These are phyloP conservation scores for Pristionchus pacificus DNA, from an alignment of 1,140 invertebrate genomes.

Conservation along the genomic window DNA sequence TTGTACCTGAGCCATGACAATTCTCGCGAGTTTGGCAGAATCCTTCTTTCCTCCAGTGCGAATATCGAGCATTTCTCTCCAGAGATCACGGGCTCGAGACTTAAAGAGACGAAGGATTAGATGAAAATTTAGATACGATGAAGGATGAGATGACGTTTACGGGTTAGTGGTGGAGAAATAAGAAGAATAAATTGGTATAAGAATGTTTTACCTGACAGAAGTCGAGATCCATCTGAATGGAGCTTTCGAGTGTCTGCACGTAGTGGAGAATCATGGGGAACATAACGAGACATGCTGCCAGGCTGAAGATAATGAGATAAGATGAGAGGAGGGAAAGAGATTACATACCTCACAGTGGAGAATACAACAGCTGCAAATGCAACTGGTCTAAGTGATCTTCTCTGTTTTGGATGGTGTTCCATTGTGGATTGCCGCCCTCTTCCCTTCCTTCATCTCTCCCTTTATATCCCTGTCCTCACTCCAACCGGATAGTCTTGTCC, in stretches of 20 bases:
- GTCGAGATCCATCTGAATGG: slow-evolving; percentile 40
- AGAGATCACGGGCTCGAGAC: slow-evolving; percentile 40
- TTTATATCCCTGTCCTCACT: not conserved
- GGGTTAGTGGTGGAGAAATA: not conserved
- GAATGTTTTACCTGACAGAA: slow-evolving; percentile 35
- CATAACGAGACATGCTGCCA: slow-evolving; percentile 39
- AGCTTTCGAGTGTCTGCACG: slow-evolving; percentile 38
- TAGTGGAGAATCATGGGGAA: slow-evolving; percentile 42
- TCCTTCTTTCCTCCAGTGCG: slow-evolving; percentile 40
- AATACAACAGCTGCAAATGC: slow-evolving; percentile 43
- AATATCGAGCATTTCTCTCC: slow-evolving; percentile 44
- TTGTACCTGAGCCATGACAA: slow-evolving; percentile 33
- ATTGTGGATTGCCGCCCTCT: not conserved
- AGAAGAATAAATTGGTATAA: not conserved
- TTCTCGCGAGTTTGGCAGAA: slow-evolving; percentile 31
- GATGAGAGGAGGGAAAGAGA: not conserved
- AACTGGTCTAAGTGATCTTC: slow-evolving; percentile 33
- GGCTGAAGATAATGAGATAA: slow-evolving; percentile 5
- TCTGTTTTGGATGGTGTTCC: slow-evolving; percentile 29
- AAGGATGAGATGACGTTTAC: too few relatives aligned
- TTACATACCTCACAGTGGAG: slow-evolving; percentile 26
- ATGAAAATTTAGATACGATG: not conserved
- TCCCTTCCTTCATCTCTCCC: not conserved
- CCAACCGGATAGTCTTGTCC: not conserved
- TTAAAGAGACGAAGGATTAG: slow-evolving; percentile 10